Evolutionary conservation across 2,888 invertebrate species (phyloP).

Genomic region (Coleophora flavipennella): DNA sequence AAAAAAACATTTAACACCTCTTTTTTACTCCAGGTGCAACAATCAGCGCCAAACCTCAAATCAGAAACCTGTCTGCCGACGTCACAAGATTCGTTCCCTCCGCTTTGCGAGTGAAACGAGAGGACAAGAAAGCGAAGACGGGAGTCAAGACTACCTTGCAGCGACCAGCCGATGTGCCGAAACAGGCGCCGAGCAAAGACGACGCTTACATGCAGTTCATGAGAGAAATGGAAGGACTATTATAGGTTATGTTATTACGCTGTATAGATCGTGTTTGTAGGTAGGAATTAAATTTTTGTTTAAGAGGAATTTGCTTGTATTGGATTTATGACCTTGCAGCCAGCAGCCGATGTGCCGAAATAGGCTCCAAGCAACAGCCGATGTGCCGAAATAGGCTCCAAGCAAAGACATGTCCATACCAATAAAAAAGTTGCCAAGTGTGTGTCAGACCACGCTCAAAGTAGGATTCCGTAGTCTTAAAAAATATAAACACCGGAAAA

Average conservation of each 20-base stretch:
- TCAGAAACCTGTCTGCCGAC: constrained; percentile 93
- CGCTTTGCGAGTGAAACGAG: constrained; percentile 90
- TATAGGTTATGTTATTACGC: constrained; percentile 63
- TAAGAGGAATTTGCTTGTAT: background rate
- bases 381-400: no score
- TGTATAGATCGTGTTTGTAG: background rate
- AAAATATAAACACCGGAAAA: no score
- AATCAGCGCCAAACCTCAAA: constrained; percentile 97
- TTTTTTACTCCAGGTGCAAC: constrained; percentile 75
- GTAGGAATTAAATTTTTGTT: constrained; percentile 2
- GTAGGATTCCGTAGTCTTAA: no score
- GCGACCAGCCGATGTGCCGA: constrained; percentile 63
- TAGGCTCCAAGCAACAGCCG: no score
- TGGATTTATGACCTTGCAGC: no score
- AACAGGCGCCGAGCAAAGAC: constrained; percentile 84
- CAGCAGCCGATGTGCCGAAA: no score
- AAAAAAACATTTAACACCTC: background rate
- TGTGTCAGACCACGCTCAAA: no score
- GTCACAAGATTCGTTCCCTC: constrained; percentile 97
- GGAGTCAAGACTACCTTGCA: constrained; percentile 66
- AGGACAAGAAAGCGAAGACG: constrained; percentile 79
- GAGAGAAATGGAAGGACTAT: constrained; percentile 96
- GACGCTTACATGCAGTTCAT: constrained; percentile 99
- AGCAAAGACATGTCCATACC: no score
- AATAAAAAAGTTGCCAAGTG: no score